phyloP scores from a whole-genome alignment of 1,140 invertebrate species.

The Anastrepha ludens region DNA sequence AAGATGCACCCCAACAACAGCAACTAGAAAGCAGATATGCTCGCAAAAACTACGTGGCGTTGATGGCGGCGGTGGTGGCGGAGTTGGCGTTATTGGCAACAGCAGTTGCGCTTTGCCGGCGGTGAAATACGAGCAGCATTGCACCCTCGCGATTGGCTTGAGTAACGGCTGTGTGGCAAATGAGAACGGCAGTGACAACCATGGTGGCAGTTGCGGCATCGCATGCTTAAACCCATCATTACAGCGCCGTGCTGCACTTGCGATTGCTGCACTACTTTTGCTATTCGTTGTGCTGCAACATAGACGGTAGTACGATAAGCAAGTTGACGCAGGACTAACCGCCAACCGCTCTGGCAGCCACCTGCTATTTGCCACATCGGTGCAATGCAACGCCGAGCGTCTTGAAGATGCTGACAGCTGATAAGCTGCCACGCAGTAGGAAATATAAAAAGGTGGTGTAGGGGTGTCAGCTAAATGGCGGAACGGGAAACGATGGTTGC shows the following conservation, averaged over 20 bases:
- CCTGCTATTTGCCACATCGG: conserved; percentile 39
- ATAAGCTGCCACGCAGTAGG: conserved; percentile 15
- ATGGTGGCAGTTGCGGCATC: conserved; percentile 7
- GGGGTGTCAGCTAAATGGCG: background rate
- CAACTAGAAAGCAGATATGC: background rate
- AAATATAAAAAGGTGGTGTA: background rate
- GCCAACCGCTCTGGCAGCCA: background rate
- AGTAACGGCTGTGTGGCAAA: conserved; percentile 3
- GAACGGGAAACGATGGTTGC: background rate
- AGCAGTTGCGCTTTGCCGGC: background rate
- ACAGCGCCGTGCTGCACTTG: conserved; percentile 1
- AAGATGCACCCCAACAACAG: conserved; percentile 33
- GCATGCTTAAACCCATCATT: conserved; percentile 6
- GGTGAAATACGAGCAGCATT: conserved; percentile 49
- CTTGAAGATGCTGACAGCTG: conserved; percentile 39
- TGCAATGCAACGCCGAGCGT: background rate
- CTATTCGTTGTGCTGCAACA: background rate
- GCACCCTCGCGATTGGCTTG: conserved; percentile 10
- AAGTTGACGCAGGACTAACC: conserved; percentile 5
- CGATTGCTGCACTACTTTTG: conserved; percentile 2
- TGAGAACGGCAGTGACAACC: background rate
- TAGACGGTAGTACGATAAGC: background rate
- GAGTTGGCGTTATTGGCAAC: background rate
- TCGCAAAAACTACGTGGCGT: background rate
- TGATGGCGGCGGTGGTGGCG: background rate